These are phyloP conservation scores for Micrasema longulum DNA, from an alignment of 1,140 invertebrate species.

Conservation along the genomic window DNA sequence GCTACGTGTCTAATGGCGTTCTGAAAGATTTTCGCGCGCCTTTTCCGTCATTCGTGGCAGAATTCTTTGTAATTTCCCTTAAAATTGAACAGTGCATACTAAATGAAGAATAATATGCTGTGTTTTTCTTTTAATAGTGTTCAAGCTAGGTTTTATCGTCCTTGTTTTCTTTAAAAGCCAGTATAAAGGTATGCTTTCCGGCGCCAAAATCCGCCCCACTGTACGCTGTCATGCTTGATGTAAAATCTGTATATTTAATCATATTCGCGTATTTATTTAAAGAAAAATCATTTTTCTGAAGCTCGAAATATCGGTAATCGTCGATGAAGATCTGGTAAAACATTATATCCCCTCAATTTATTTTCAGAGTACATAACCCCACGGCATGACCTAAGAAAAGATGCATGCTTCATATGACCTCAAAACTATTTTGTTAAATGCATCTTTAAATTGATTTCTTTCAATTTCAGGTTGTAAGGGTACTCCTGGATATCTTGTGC, in stretches of 20 bases:
- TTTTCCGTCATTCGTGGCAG: conserved; percentile 66
- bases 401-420: neutral
- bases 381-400: conserved; percentile 14
- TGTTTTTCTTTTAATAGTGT: conserved; percentile 10
- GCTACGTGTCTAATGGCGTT: conserved; percentile 69
- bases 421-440: conserved; percentile 7
- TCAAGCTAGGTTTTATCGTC: neutral
- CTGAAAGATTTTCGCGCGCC: conserved; percentile 67
- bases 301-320: neutral
- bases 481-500: neutral
- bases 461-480: conserved; percentile 4
- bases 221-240: conserved; percentile 36
- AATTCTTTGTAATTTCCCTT: conserved; percentile 48
- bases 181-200: conserved; percentile 24
- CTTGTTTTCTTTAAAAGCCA: neutral
- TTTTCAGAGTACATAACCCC: conserved; percentile 28
- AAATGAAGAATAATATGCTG: neutral
- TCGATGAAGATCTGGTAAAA: conserved; percentile 1
- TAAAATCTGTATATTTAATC: conserved; percentile 15
- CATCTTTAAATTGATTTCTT: conserved; percentile 25
- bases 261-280: conserved; percentile 22
- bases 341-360: conserved; percentile 14
- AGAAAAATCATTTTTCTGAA: conserved; percentile 13
- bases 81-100: neutral
- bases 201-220: conserved; percentile 39